A percentile compares a stretch with the other conserved stretches of the same genome.
These are phyloP conservation scores for Conopomorpha cramerella DNA, from an alignment of 1,140 invertebrate genomes.

Conservation along the genomic window DNA sequence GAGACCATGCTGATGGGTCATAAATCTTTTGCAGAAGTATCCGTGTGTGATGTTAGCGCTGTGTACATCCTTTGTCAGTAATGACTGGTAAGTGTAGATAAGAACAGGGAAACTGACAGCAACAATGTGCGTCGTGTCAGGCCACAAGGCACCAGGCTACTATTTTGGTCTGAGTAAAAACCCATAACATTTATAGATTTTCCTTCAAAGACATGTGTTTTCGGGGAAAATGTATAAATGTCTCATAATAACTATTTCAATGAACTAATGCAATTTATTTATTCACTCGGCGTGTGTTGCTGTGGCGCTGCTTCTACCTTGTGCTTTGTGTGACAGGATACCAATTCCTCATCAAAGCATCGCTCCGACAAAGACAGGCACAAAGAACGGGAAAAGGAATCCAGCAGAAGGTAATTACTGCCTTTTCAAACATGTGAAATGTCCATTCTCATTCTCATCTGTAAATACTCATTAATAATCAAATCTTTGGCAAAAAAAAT, in stretches of 20 bases:
- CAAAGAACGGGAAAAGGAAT: constrained; percentile 42
- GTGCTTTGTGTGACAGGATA: constrained; percentile 64
- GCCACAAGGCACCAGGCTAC: too few species aligned
- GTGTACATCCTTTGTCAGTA: constrained; percentile 58
- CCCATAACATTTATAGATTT: constrained; percentile 28
- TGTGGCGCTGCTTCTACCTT: constrained; percentile 63
- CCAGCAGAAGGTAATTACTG: constrained; percentile 30
- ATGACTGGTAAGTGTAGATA: constrained; percentile 58
- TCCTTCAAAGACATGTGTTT: too few species aligned
- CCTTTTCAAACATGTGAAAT: too few species aligned
- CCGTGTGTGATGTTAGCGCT: constrained; percentile 59
- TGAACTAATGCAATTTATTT: constrained; percentile 59
- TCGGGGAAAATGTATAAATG: constrained; percentile 30
- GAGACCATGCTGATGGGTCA: constrained; percentile 55
- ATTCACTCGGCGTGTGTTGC: constrained; percentile 60
- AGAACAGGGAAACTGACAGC: constrained; percentile 29
- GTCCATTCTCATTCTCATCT: too few species aligned
- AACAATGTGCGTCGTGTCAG: too few species aligned
- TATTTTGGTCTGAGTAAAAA: too few species aligned
- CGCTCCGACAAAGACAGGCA: constrained; percentile 58
- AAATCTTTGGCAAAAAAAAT: too few species aligned
- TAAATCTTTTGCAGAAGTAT: constrained; percentile 64
- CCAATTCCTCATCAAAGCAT: constrained; percentile 59
- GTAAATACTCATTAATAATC: too few species aligned
- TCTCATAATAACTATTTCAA: constrained; percentile 28